Conservation (phyloP, 2,797 vertebrate species). For the Masticophis lateralis region DNA sequence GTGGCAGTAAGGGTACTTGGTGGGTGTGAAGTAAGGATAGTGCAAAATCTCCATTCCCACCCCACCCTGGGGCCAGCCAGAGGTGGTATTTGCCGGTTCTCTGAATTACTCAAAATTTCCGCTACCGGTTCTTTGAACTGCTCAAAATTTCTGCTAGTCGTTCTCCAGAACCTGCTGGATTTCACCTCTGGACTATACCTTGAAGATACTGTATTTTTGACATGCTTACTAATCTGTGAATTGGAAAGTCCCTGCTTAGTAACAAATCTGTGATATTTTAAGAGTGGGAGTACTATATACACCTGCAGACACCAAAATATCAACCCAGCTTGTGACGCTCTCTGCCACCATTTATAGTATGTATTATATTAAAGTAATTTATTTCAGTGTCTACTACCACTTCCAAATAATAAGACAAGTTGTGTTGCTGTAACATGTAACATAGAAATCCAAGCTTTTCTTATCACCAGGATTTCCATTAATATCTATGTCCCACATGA, state of each 20-base stretch:
- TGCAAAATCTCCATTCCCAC: too few species aligned
- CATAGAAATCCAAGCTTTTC: not conserved
- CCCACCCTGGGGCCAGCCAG: too few species aligned
- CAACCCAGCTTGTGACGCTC: not conserved
- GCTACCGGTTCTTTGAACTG: too few species aligned
- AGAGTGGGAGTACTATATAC: not conserved
- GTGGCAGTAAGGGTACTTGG: too few species aligned
- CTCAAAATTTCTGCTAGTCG: too few species aligned
- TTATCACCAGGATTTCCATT: not conserved
- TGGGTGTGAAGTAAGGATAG: too few species aligned
- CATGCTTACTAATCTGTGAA: conserved; percentile 1
- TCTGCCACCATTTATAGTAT: not conserved
- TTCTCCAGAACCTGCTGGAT: too few species aligned
- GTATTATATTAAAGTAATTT: not conserved
- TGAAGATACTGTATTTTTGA: not conserved
- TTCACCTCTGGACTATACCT: not conserved
- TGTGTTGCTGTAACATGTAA: not conserved
- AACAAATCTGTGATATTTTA: not conserved
- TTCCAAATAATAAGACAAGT: not conserved
- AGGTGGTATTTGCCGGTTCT: too few species aligned
- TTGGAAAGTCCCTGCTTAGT: conserved; percentile 20
- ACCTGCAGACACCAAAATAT: not conserved
- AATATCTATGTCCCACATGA: not conserved
- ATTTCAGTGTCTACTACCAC: not conserved
- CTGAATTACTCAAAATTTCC: too few species aligned